Conservation (phyloP, 2,113 vertebrate genomes). For the Tympanuchus pallidicinctus region DNA sequence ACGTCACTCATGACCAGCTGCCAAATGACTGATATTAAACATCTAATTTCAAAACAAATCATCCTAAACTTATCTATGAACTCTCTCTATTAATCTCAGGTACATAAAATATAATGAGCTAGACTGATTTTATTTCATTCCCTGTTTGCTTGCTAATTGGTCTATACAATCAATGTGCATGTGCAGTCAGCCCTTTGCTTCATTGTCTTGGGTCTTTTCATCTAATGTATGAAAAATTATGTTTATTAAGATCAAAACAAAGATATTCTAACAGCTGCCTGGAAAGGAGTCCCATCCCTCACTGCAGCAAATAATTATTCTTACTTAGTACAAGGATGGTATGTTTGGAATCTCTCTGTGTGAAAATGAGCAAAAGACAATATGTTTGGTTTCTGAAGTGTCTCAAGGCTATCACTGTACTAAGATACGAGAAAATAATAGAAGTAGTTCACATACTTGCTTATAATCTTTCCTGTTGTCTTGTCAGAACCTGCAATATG, state of each 20-base stretch:
- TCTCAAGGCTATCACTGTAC: background rate
- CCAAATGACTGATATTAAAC: background rate
- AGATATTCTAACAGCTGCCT: background rate
- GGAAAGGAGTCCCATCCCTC: background rate
- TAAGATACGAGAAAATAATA: background rate
- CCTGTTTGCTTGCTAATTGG: background rate
- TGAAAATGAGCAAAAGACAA: background rate
- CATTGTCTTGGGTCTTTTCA: background rate
- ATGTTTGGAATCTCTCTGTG: background rate
- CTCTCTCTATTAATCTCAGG: background rate
- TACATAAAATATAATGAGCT: background rate
- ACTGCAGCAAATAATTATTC: background rate
- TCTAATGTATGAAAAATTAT: background rate
- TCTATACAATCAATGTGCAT: background rate
- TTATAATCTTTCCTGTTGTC: background rate
- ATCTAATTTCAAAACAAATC: background rate
- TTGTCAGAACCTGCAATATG: background rate
- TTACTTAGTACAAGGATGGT: background rate
- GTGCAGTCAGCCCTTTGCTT: background rate
- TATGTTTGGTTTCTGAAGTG: background rate
- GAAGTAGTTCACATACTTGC: background rate
- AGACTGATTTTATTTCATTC: constrained; percentile 5
- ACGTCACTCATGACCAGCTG: too few species aligned
- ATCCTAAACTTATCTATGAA: background rate
- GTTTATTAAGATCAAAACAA: background rate